Evolutionary conservation across 2,113 vertebrate genomes (phyloP).

Genomic region (Turdus rufiventris): DNA sequence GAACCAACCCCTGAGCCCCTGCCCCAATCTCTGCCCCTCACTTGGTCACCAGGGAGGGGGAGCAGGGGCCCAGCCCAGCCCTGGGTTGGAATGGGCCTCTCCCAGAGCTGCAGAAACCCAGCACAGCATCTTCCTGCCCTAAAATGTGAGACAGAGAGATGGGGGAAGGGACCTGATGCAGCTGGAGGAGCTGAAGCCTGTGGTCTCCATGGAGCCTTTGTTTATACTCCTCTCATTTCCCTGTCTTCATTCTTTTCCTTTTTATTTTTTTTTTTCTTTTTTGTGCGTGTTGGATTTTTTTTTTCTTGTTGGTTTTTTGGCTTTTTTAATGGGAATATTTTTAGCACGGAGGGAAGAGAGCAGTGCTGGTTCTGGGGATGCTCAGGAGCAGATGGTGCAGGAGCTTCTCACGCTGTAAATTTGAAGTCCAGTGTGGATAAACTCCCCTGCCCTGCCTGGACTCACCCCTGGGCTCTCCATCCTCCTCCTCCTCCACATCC

Average conservation of each 20-base stretch:
- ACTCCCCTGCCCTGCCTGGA: not conserved
- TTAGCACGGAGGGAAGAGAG: not conserved
- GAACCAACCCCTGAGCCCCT: not conserved
- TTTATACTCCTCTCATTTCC: conserved; percentile 3
- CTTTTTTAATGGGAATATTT: not conserved
- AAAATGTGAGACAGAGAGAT: not conserved
- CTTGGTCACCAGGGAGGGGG: not conserved
- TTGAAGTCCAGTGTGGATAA: not conserved
- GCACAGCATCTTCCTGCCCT: not conserved
- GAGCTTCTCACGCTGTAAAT: not conserved
- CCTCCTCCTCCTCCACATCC: not conserved
- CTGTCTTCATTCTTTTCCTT: not conserved
- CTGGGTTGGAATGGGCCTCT: fast-evolving
- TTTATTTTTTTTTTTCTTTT: not conserved
- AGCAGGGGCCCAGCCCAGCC: not conserved
- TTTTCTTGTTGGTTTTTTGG: too few relatives aligned
- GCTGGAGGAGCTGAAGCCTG: not conserved
- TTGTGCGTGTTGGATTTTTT: too few relatives aligned
- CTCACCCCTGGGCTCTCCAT: not conserved
- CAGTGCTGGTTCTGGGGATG: not conserved
- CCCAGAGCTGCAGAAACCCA: not conserved
- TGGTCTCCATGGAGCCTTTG: conserved; percentile 27
- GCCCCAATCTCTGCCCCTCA: not conserved
- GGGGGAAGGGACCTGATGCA: not conserved
- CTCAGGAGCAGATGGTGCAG: not conserved